Percentiles rank a stretch among this genome's conserved stretches.
Evolutionary conservation across 2,888 invertebrate genomes (phyloP).

Genomic region (Sarcophaga rosellei): DNA sequence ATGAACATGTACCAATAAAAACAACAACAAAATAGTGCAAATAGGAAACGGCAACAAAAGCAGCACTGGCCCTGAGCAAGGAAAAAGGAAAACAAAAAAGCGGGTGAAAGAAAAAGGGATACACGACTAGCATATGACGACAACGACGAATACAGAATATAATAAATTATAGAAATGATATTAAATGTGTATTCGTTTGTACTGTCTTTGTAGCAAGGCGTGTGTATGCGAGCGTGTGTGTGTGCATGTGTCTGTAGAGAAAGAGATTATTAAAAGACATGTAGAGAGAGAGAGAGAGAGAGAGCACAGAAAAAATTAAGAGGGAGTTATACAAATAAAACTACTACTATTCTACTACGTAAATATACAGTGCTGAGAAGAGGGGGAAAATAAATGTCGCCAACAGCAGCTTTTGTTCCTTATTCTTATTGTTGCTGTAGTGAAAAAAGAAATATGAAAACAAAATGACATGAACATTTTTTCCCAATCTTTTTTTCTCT

Average conservation of each 20-base stretch:
- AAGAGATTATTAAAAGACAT: too few relatives aligned
- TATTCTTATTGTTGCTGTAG: neutral
- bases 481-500: constrained; percentile 11
- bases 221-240: constrained; percentile 2
- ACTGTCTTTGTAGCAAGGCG: neutral
- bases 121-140: neutral
- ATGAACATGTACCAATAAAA: too few relatives aligned
- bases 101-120: neutral
- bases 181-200: constrained; percentile 9
- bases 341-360: constrained; percentile 30
- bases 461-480: constrained; percentile 38
- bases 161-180: neutral
- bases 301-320: too few relatives aligned
- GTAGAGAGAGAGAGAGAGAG: too few relatives aligned
- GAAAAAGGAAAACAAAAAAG: too few relatives aligned
- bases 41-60: too few relatives aligned
- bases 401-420: constrained; percentile 47
- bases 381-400: constrained; percentile 42
- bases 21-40: too few relatives aligned
- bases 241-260: constrained; percentile 1
- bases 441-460: too few relatives aligned
- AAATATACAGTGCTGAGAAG: constrained; percentile 53
- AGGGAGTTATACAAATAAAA: too few relatives aligned
- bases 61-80: too few relatives aligned
- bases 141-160: neutral